Evolutionary conservation across 2,113 vertebrate genomes (phyloP).

Genomic region (Cinclus mexicanus): DNA sequence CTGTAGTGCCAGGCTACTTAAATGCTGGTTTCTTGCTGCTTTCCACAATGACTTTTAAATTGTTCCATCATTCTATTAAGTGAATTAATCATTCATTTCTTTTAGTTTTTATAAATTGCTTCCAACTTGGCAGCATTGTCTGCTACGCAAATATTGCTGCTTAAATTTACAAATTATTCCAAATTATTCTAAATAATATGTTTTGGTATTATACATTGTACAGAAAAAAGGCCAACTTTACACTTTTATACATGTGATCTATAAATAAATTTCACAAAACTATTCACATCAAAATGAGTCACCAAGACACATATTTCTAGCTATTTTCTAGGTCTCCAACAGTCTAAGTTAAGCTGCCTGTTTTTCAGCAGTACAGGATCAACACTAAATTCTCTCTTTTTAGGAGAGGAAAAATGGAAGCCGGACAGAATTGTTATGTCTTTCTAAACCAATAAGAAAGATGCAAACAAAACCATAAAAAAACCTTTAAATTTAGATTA

Average conservation of each 20-base stretch:
- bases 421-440: background rate
- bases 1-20: background rate
- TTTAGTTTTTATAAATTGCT: background rate
- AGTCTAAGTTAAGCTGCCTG: background rate
- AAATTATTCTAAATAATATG: background rate
- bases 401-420: background rate
- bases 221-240: background rate
- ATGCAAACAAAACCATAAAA: background rate
- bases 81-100: background rate
- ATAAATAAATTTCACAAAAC: background rate
- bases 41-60: background rate
- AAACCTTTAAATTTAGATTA: background rate
- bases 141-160: background rate
- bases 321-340: background rate
- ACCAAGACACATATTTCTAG: background rate
- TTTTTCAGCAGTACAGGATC: background rate
- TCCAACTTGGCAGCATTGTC: background rate
- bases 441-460: background rate
- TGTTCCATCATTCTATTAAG: slow-evolving; percentile 4
- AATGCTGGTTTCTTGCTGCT: background rate
- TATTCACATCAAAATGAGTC: background rate
- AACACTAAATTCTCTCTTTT: background rate
- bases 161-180: background rate
- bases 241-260: background rate
- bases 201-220: background rate